Evolutionary conservation across 1,140 invertebrate genomes (phyloP), one percentile per base, ranked within the genome.

Genomic region (Alviniconcha marisindica): DNA sequence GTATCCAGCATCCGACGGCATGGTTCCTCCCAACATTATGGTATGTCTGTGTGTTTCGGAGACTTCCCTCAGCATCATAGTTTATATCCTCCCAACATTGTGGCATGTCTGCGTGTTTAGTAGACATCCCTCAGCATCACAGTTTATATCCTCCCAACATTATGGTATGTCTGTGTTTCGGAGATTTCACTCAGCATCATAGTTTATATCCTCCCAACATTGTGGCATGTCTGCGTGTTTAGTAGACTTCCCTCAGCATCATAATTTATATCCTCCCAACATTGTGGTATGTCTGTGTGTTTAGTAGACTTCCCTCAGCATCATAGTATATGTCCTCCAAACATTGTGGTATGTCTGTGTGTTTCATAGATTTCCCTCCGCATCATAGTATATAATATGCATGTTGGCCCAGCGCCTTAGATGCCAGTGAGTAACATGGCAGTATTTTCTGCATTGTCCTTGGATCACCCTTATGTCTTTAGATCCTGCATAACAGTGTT

Each of bases 1-100:
- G 90, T 90, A 88, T 51, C 90, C 90, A 28, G 81, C 88, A n/a
- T 81, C 84, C 21, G 89, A 89, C 42, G 87, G 86, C 28, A 91
- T 91, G 90, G 88, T 73, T 51, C 91, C 91, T 14, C 90, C 91
- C 21, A 81, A 77, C 1, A 51, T 66, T 48, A 83, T 88, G 56
- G 86, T 89, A 83, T 73, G 83, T 87, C 10, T 60, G 2, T 42
- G n/a, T 44, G 21, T 14, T 82, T 5, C 40, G 33, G 15, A 42
- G 12, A 42, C n/a, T 40, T 10, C 2, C 1, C 7, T 56, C 4
- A 63, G 44, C 60, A n/a, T 33, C n/a, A n/a, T n/a, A n/a, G 18
- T 18, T 33, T 33, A 21, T 15, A 24, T 15, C 36, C 10, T 28
- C 21, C n/a, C 63, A 1, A 40, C n/a, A 24, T n/a, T 24, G 15